Percentiles rank a stretch among this genome's conserved stretches.
Conservation (phyloP, 2,888 invertebrate genomes). For the Cephus sareptanus region DNA sequence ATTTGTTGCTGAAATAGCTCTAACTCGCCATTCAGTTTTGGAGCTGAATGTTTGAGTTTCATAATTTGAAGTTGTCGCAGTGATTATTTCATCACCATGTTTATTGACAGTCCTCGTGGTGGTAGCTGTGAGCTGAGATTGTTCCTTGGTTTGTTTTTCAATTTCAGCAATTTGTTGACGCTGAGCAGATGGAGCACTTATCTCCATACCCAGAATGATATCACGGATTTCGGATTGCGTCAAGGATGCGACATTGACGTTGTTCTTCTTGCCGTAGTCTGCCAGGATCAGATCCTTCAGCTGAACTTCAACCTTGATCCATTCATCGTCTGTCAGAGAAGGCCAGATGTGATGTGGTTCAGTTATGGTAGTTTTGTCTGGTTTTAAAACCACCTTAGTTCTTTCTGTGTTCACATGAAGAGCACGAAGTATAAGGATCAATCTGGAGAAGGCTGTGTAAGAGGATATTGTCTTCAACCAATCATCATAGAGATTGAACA, state of each 20-base stretch:
- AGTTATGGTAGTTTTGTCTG: constrained; percentile 98
- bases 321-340: constrained; percentile 95
- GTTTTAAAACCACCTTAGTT: constrained; percentile 97
- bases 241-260: constrained; percentile 98
- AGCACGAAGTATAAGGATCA: constrained; percentile 95
- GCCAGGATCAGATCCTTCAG: constrained; percentile 98
- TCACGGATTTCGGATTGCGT: constrained; percentile 99
- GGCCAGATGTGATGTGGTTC: constrained; percentile 99
- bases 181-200: constrained; percentile 98
- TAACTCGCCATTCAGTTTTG: constrained; percentile 98
- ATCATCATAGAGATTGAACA: constrained; percentile 99
- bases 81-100: constrained; percentile 99
- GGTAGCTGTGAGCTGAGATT: constrained; percentile 97
- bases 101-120: constrained; percentile 99
- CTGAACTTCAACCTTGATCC: constrained; percentile 99
- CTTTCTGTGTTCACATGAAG: constrained; percentile 99
- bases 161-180: constrained; percentile 99
- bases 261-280: constrained; percentile 99
- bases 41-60: constrained; percentile 98
- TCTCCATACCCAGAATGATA: constrained; percentile 99
- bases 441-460: constrained; percentile 97
- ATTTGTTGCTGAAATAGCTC: constrained; percentile 98
- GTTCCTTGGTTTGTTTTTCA: constrained; percentile 99
- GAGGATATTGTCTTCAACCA: constrained; percentile 99
- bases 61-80: constrained; percentile 98